Evolutionary conservation across 35 echinoderm and acorn worm species (phyloP).

Genomic region (Stichopus chloronotus): DNA sequence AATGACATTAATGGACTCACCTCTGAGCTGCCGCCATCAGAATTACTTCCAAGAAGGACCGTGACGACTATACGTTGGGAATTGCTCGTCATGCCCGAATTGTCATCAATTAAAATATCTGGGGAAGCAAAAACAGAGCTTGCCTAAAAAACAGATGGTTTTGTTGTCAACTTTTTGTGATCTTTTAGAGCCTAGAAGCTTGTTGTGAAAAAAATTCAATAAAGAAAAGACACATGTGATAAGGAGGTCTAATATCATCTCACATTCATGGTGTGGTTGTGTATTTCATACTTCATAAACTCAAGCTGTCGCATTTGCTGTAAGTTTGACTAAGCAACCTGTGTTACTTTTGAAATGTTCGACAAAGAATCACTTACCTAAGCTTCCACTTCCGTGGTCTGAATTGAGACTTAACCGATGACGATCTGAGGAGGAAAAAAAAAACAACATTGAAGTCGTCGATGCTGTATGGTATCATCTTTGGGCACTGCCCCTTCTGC

Average conservation of each 20-base stretch:
- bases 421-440: constrained; percentile 68
- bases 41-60: constrained; percentile 64
- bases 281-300: too few relatives aligned
- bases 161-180: neutral
- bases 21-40: constrained; percentile 25
- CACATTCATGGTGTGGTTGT: too few relatives aligned
- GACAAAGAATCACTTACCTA: constrained; percentile 41
- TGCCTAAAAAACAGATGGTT: neutral
- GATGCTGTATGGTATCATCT: too few relatives aligned
- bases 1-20: neutral
- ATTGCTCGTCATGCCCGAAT: constrained; percentile 97
- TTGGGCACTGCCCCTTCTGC: too few relatives aligned
- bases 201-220: too few relatives aligned
- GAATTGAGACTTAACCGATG: constrained; percentile 94
- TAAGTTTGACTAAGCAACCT: too few relatives aligned
- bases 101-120: constrained; percentile 97
- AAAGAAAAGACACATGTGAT: too few relatives aligned
- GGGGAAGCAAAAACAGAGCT: neutral
- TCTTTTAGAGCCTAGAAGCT: too few relatives aligned
- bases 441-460: neutral
- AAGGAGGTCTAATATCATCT: too few relatives aligned
- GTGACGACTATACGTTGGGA: constrained; percentile 88
- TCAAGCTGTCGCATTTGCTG: too few relatives aligned
- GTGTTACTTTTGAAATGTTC: neutral
- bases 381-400: constrained; percentile 89